Conservation (phyloP, 2,113 vertebrate species). For the Centropus bengalensis region DNA sequence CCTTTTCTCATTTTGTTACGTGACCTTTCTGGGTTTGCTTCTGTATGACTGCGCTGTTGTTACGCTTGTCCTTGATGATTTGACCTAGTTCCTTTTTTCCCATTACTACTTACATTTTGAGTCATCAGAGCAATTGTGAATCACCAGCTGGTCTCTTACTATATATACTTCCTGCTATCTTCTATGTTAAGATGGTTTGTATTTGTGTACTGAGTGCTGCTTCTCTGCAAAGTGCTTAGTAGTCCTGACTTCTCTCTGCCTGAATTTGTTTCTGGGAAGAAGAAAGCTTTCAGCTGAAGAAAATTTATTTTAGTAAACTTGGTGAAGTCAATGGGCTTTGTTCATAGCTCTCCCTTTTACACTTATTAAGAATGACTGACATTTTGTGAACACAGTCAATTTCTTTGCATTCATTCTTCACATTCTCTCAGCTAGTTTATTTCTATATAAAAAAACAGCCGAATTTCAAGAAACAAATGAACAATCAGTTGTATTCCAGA, state of each 20-base stretch:
- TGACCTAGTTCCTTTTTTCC: neutral
- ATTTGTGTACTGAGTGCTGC: neutral
- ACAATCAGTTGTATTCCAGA: neutral
- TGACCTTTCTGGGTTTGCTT: neutral
- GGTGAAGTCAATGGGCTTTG: neutral
- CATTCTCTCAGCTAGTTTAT: neutral
- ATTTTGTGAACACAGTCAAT: neutral
- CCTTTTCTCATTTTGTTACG: neutral
- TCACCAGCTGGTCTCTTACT: neutral
- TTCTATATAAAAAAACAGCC: neutral
- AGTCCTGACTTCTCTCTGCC: neutral
- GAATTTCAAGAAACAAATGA: neutral
- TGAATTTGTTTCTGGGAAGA: neutral
- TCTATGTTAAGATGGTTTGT: neutral
- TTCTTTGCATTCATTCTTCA: neutral
- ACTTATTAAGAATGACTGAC: neutral
- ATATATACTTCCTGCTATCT: neutral
- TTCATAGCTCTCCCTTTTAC: neutral
- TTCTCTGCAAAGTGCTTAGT: neutral
- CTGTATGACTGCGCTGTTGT: neutral
- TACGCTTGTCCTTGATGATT: neutral
- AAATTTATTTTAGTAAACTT: neutral
- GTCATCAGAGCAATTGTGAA: conserved; percentile 8
- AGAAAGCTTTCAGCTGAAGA: neutral
- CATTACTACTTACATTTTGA: neutral